Base-by-base conservation (phyloP, 2,888 invertebrate species). In the Lasioglossum lativentre region DNA sequence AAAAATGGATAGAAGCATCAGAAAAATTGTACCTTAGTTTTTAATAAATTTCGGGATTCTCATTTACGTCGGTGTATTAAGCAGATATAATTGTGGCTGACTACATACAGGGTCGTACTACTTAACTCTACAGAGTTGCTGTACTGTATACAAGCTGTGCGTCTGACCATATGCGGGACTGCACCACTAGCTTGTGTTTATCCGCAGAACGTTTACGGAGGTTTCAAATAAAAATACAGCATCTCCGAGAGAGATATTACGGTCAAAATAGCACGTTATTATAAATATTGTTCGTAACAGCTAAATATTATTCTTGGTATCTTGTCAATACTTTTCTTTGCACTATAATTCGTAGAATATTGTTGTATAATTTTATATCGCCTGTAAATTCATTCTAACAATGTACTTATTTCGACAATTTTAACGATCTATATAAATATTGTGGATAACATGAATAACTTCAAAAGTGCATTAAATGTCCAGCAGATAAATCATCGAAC, bases 131-230 rank as follows among this genome's bases (percentile, higher is more conserved):
- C 16, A 6, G 12, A 6, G 12, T 30, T 6, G 27, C n/a, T 16
- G 27, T 59, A 14, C 14, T 27, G 59, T 30, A 16, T 63, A 30
- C 30, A 16, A 59, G 27, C 27, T 30, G 4, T 27, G 27, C 30
- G 63, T 63, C 63, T 63, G 63, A 63, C 63, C 63, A 63, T 63
- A 63, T 16, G 63, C 30, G 63, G 63, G 63, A 63, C 63, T 63
- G 27, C 63, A 2, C 63, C 63, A 63, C 63, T 59, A 16, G 59
- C 59, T 14, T 63, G 16, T 16, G 16, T 30, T 30, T 63, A 63
- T 63, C 30, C 12, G 63, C 30, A 63, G 30, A 30, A 63, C 27
- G 12, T 30, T 63, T 5, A 30, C 30, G 1, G 63, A 63, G 52
- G 52, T 52, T 23, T 8, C 52, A 23, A 23, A 52, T 52, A 52